Conservation (phyloP, 2,888 invertebrate species). For the Metalampra italica region DNA sequence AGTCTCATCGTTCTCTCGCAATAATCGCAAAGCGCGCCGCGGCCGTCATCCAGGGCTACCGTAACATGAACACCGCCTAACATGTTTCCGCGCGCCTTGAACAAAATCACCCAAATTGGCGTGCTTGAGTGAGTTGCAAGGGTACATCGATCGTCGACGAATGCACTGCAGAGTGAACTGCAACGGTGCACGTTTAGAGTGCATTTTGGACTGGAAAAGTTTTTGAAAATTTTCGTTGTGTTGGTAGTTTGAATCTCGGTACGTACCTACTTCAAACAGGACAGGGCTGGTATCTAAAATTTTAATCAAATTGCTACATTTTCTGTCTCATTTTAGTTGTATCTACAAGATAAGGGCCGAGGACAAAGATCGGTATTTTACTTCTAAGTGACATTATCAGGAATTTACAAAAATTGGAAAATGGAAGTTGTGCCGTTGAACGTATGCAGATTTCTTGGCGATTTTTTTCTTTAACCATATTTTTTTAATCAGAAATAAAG, state of each 20-base stretch:
- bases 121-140: slow-evolving; percentile 47
- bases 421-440: no score
- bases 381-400: no score
- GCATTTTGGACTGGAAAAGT: slow-evolving; percentile 16
- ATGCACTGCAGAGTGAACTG: slow-evolving; percentile 20
- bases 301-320: slow-evolving; percentile 13
- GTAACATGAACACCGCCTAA: no score
- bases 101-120: slow-evolving; percentile 65
- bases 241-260: slow-evolving; percentile 49
- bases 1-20: no score
- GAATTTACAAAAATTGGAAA: no score
- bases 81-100: slow-evolving; percentile 26
- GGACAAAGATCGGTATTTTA: no score
- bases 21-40: no score
- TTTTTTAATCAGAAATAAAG: no score
- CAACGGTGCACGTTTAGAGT: slow-evolving; percentile 19
- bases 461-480: no score
- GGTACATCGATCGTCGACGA: slow-evolving; percentile 44
- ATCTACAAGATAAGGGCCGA: no score
- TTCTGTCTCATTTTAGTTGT: background rate
- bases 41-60: no score
- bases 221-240: slow-evolving; percentile 37
- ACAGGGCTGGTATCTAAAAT: slow-evolving; percentile 1
- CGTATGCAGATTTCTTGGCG: no score
- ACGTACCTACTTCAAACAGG: slow-evolving; percentile 53